Percentiles rank a stretch among this genome's conserved stretches.
phyloP scores from a whole-genome alignment of 2,797 vertebrate species.

The Denticeps clupeoides region DNA sequence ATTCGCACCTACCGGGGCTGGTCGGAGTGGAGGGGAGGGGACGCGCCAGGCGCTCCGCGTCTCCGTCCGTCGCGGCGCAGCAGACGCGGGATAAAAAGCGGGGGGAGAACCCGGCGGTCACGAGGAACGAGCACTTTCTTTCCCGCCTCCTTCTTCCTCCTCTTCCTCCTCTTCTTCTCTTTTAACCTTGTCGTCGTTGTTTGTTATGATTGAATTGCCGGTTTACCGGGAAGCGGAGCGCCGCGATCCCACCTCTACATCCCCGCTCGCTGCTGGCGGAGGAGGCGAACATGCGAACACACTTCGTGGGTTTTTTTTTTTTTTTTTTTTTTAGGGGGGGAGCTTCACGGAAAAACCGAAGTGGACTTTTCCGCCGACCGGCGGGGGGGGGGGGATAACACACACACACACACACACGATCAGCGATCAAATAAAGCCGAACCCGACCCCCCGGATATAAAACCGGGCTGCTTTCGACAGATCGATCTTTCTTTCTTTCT shows the following conservation, averaged over 20 bases:
- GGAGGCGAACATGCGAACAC: constrained; percentile 81
- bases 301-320: constrained; percentile 83
- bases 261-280: constrained; percentile 77
- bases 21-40: constrained; percentile 55
- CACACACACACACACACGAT: too few relatives aligned
- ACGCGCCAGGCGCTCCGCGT: constrained; percentile 41
- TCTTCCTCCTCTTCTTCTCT: too few relatives aligned
- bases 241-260: constrained; percentile 86
- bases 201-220: too few relatives aligned
- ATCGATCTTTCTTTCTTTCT: too few relatives aligned
- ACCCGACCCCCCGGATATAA: too few relatives aligned
- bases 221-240: constrained; percentile 66
- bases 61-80: too few relatives aligned
- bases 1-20: constrained; percentile 71
- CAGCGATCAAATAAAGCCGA: too few relatives aligned
- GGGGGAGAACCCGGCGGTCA: constrained; percentile 4
- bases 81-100: constrained; percentile 26
- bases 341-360: constrained; percentile 84
- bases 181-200: too few relatives aligned
- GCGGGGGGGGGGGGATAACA: constrained; percentile 17
- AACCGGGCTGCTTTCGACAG: too few relatives aligned
- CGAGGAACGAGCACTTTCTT: too few relatives aligned
- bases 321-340: too few relatives aligned
- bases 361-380: constrained; percentile 62
- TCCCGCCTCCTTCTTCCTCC: too few relatives aligned